Percentiles rank a stretch among this genome's conserved stretches.
Conservation (phyloP, 2,888 invertebrate species). For the Euplexia lucipara region DNA sequence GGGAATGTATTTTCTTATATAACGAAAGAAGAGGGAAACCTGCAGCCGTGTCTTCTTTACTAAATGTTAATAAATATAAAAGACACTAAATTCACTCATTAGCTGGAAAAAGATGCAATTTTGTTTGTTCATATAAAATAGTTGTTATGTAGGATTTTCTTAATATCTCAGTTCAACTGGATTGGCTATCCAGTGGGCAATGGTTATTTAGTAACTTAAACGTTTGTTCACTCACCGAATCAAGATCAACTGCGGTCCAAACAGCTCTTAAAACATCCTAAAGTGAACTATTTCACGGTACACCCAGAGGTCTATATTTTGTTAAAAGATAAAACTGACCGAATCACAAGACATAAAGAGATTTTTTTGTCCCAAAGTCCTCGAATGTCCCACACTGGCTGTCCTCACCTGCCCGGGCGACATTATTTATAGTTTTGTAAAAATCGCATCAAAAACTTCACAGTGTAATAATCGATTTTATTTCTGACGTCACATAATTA, state of each 20-base stretch:
- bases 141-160: no score
- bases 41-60: no score
- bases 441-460: slow-evolving; percentile 67
- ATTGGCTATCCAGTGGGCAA: no score
- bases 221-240: background rate
- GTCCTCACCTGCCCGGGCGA: slow-evolving; percentile 85
- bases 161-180: no score
- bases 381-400: slow-evolving; percentile 69
- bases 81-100: no score
- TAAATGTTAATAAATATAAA: no score
- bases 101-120: no score
- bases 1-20: no score
- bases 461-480: slow-evolving; percentile 85
- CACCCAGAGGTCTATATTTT: slow-evolving; percentile 82
- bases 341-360: slow-evolving; percentile 87
- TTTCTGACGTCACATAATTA: slow-evolving; percentile 86
- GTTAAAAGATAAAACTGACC: slow-evolving; percentile 88
- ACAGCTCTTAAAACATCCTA: slow-evolving; percentile 69
- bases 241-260: slow-evolving; percentile 17
- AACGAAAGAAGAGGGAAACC: no score
- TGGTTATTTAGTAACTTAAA: no score
- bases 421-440: slow-evolving; percentile 86
- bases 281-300: slow-evolving; percentile 86
- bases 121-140: no score
- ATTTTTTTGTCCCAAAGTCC: slow-evolving; percentile 77